Evolutionary conservation across 2,113 vertebrate species (phyloP).

Genomic region (Sprattus sprattus): DNA sequence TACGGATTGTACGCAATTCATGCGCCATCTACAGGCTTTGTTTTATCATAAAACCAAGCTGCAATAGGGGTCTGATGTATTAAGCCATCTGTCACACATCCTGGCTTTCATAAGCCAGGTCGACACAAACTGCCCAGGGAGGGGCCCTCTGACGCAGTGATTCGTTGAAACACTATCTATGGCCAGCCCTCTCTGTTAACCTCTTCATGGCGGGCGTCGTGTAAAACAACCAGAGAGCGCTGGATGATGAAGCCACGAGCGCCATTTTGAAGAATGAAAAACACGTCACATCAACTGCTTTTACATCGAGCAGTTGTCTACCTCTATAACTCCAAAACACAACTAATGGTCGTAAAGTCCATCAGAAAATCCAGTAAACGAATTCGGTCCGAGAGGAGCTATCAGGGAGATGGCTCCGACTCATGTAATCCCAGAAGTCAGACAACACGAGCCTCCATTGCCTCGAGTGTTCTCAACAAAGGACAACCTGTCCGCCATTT

Average conservation of each 20-base stretch:
- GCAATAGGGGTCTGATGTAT: slow-evolving; percentile 17
- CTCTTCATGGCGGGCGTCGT: slow-evolving; percentile 41
- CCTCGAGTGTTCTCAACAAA: slow-evolving; percentile 52
- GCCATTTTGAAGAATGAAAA: slow-evolving; percentile 38
- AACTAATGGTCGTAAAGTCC: not conserved
- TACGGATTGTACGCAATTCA: not conserved
- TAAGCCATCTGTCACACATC: slow-evolving; percentile 35
- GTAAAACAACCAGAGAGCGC: not conserved
- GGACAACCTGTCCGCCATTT: slow-evolving; percentile 65
- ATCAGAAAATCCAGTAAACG: not conserved
- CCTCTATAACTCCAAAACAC: not conserved
- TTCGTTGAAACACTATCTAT: slow-evolving; percentile 26
- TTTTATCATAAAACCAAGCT: not conserved
- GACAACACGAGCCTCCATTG: slow-evolving; percentile 42
- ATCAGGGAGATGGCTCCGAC: not conserved
- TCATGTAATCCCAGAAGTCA: not conserved
- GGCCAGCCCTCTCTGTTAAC: slow-evolving; percentile 58
- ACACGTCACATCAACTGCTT: not conserved
- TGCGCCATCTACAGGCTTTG: slow-evolving; percentile 11
- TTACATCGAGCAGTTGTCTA: not conserved
- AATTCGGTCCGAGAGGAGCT: slow-evolving; percentile 1
- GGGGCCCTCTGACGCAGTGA: slow-evolving; percentile 31
- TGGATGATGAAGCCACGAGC: slow-evolving; percentile 19
- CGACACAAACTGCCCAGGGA: slow-evolving; percentile 9
- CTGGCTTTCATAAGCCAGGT: not conserved